Base-by-base conservation (phyloP, 2,113 vertebrate genomes). In the Cyphomyrus plagiostoma region DNA sequence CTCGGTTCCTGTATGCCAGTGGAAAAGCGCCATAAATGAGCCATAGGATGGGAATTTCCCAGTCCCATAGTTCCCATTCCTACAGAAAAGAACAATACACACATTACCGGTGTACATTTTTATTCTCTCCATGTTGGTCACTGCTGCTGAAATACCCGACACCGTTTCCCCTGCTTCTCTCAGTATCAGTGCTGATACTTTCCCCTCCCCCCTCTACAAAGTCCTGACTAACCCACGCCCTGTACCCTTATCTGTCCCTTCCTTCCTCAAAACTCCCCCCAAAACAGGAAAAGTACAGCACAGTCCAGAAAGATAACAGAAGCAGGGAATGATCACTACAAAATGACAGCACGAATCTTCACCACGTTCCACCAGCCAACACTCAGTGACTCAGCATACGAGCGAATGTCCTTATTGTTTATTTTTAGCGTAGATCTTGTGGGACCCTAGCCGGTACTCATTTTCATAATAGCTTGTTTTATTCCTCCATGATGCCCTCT, bases 381-480 rank as follows among this genome's bases (percentile, higher is more conserved):
- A 26, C 17, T 49, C 46, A 13, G 45, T 49, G 83, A 86, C 82
- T 48, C 45, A 13, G 45, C 83, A 50, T 50, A 21, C 9, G 23
- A 49, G 13, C 74, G n/a, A 86, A 48, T 5, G n/a, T n/a, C 46
- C 46, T 86, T 13, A 30, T 10, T 17, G 10, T 46, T 30, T 48
- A 86, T 49, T 86, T 50, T 50, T 86, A 86, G 48, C 17, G 1
- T 17, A 42, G 4, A 19, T 19, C 74, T 39, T 80, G 19, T 7
- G 35, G 74, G 74, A 80, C 4, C 6, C 46, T 49, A 15, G 23
- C 11, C 5, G 17, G 48, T 30, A 26, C 48, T 56, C 26, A 39
- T 87, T 53, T 86, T 50, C n/a, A 50, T 86, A 86, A 86, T n/a
- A 48, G 83, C 48, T 86, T n/a, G 39, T n/a, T 49, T 49, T 10